A percentile compares a stretch with the other conserved stretches of the same genome.
phyloP scores from a whole-genome alignment of 2,888 invertebrate genomes.

The Drosophila meridionalis region DNA sequence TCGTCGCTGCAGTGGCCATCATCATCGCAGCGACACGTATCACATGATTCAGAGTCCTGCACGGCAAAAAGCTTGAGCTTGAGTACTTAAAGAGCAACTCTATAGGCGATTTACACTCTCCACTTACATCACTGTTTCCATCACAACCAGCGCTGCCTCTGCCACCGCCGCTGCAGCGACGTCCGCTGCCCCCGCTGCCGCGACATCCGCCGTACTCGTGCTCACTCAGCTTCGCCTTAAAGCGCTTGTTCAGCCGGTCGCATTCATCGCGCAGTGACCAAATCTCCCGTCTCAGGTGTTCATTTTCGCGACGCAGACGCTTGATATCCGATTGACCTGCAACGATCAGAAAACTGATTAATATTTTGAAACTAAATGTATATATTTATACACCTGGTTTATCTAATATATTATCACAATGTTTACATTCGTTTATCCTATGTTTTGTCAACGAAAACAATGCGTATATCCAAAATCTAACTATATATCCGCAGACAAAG shows the following conservation, averaged over 20 bases:
- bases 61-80: not conserved
- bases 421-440: slow-evolving; percentile 60
- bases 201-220: slow-evolving; percentile 76
- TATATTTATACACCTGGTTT: not conserved
- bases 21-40: slow-evolving; percentile 81
- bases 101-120: not conserved
- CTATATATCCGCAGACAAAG: slow-evolving; percentile 1
- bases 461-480: not conserved
- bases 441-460: slow-evolving; percentile 64
- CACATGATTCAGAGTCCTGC: slow-evolving; percentile 85
- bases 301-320: slow-evolving; percentile 94
- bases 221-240: slow-evolving; percentile 86
- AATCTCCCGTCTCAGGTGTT: slow-evolving; percentile 93
- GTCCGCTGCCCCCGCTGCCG: slow-evolving; percentile 73
- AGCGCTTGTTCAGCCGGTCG: slow-evolving; percentile 92
- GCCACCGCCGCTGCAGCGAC: slow-evolving; percentile 69
- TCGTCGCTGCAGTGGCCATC: slow-evolving; percentile 77
- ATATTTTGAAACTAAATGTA: not conserved
- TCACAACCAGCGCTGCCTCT: slow-evolving; percentile 76
- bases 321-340: slow-evolving; percentile 95
- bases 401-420: slow-evolving; percentile 36
- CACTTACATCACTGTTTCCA: slow-evolving; percentile 81
- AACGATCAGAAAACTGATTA: not conserved
- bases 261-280: slow-evolving; percentile 95
- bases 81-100: not conserved